Evolutionary conservation across 2,797 vertebrate species (phyloP).

Genomic region (Hafferia zeledoni): DNA sequence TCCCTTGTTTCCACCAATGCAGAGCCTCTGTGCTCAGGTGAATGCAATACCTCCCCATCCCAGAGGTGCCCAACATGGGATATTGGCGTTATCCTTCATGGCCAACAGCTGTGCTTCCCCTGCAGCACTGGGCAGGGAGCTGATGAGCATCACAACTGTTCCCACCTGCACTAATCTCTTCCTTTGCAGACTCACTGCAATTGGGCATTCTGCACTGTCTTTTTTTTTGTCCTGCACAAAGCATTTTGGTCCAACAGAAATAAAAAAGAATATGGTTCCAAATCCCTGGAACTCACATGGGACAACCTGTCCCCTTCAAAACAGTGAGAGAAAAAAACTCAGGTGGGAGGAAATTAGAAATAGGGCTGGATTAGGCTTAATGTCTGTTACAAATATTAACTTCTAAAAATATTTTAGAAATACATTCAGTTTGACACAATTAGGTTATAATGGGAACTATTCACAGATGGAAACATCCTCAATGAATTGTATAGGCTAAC

Average conservation of each 20-base stretch:
- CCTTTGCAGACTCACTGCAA: neutral
- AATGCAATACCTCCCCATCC: neutral
- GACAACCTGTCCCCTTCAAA: neutral
- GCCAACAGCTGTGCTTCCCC: neutral
- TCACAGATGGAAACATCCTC: conserved; percentile 67
- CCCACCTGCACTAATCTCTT: neutral
- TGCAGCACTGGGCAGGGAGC: neutral
- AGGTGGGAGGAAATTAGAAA: neutral
- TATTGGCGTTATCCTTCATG: neutral
- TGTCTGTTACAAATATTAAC: conserved; percentile 37
- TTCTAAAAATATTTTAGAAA: conserved; percentile 57
- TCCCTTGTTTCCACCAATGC: neutral
- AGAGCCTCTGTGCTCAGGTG: neutral
- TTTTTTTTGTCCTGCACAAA: no score
- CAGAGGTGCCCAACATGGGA: neutral
- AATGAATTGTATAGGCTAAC: conserved; percentile 60
- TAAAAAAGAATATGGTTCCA: neutral
- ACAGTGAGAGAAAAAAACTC: neutral
- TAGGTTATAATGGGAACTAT: conserved; percentile 63
- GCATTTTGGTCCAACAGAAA: neutral
- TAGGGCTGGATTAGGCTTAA: neutral
- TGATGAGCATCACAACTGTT: neutral
- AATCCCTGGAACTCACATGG: neutral
- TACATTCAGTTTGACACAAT: conserved; percentile 61
- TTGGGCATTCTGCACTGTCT: neutral